These are phyloP conservation scores for Enteromius unitaeniatus DNA, from an alignment of 2,797 vertebrate genomes.

Conservation along the genomic window DNA sequence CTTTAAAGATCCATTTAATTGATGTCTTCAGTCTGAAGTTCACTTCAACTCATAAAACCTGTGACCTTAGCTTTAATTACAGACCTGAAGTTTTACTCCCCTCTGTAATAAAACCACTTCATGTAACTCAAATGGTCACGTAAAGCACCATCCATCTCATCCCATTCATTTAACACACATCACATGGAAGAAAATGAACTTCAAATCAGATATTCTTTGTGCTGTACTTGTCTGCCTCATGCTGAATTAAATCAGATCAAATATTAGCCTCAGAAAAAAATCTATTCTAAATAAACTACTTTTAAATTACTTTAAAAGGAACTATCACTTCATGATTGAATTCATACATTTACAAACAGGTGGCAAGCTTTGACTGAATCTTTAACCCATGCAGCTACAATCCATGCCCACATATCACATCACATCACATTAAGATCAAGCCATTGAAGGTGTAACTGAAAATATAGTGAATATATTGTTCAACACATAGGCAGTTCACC, in stretches of 20 bases:
- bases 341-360: neutral
- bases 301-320: slow-evolving; percentile 8
- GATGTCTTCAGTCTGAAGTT: slow-evolving; percentile 38
- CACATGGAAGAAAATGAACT: neutral
- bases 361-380: neutral
- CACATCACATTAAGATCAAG: no score
- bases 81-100: slow-evolving; percentile 37
- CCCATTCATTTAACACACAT: slow-evolving; percentile 19
- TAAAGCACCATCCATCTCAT: slow-evolving; percentile 17
- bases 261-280: neutral
- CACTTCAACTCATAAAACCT: slow-evolving; percentile 45
- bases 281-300: neutral
- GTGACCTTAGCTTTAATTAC: slow-evolving; percentile 53
- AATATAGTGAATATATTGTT: no score
- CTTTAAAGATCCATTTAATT: slow-evolving; percentile 63
- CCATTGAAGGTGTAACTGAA: no score
- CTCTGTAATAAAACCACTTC: slow-evolving; percentile 39
- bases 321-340: neutral
- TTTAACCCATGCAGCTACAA: neutral
- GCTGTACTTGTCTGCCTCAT: neutral
- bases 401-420: neutral
- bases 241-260: neutral
- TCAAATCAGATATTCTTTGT: neutral
- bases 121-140: slow-evolving; percentile 38
- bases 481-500: no score